A percentile compares a stretch with the other conserved stretches of the same genome.
phyloP scores from a whole-genome alignment of 1,140 invertebrate species.

The Oryctes rhinoceros region DNA sequence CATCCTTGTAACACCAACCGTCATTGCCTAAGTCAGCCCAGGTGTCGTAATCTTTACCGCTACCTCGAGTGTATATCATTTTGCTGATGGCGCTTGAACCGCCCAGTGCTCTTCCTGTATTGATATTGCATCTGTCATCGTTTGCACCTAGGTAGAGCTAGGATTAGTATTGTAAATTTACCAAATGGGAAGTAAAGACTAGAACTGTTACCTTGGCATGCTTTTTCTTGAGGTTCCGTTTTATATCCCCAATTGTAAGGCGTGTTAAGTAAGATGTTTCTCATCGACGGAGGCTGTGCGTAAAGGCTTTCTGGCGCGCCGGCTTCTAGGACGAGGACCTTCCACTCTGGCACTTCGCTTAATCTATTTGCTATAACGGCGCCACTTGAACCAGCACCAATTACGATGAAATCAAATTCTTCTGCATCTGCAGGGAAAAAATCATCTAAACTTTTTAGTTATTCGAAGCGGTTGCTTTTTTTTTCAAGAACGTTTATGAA shows the following conservation, averaged over 20 bases:
- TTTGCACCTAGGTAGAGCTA: constrained; percentile 61
- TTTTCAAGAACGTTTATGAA: no score
- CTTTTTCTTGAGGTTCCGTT: constrained; percentile 73
- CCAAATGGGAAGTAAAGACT: not conserved
- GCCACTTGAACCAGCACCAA: constrained; percentile 64
- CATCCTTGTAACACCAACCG: constrained; percentile 84
- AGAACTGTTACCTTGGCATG: constrained; percentile 67
- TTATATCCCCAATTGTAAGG: constrained; percentile 82
- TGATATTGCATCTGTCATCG: constrained; percentile 64
- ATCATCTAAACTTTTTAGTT: not conserved
- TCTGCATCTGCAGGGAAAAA: constrained; percentile 46
- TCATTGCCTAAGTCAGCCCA: constrained; percentile 77
- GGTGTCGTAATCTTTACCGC: constrained; percentile 69
- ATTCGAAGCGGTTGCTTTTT: no score
- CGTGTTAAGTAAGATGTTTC: constrained; percentile 72
- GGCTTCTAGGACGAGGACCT: constrained; percentile 77
- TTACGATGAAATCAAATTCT: constrained; percentile 58
- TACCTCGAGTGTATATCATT: constrained; percentile 88
- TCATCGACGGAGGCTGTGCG: constrained; percentile 77
- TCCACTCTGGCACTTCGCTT: constrained; percentile 74
- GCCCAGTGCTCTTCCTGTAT: constrained; percentile 72
- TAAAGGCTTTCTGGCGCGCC: constrained; percentile 73
- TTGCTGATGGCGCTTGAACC: constrained; percentile 84
- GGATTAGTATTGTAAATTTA: not conserved
- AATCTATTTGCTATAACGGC: constrained; percentile 71